phyloP scores from a whole-genome alignment of 2,113 vertebrate species.

The Dissostichus mawsoni region DNA sequence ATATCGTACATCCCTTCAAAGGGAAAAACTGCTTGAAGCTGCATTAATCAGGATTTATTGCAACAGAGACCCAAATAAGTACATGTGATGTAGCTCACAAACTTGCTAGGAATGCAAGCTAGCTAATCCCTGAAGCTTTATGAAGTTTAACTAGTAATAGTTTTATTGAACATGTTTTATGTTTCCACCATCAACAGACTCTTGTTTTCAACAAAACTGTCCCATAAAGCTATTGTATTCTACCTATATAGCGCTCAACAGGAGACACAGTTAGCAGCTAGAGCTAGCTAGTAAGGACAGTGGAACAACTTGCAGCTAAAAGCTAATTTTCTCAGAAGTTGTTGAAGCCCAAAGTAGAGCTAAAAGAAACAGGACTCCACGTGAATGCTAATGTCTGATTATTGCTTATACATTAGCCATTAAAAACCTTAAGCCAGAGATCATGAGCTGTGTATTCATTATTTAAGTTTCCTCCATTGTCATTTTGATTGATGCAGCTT shows the following conservation, averaged over 20 bases:
- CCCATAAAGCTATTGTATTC: background rate
- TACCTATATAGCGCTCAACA: background rate
- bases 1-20: background rate
- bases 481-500: slow-evolving; percentile 13
- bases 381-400: background rate
- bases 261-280: background rate
- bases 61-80: background rate
- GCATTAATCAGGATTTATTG: slow-evolving; percentile 1
- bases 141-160: background rate
- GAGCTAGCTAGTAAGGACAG: background rate
- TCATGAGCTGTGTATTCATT: background rate
- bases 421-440: background rate
- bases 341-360: background rate
- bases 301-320: background rate
- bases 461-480: too few relatives aligned
- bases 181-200: background rate
- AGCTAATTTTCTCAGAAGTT: background rate
- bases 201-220: background rate
- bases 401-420: background rate
- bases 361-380: background rate
- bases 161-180: background rate
- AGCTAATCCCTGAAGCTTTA: background rate
- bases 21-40: background rate
- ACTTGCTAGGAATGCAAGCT: too few relatives aligned
- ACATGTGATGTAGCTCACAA: background rate